Evolutionary conservation across 2,888 invertebrate species (phyloP).

Genomic region (Serripes groenlandicus): DNA sequence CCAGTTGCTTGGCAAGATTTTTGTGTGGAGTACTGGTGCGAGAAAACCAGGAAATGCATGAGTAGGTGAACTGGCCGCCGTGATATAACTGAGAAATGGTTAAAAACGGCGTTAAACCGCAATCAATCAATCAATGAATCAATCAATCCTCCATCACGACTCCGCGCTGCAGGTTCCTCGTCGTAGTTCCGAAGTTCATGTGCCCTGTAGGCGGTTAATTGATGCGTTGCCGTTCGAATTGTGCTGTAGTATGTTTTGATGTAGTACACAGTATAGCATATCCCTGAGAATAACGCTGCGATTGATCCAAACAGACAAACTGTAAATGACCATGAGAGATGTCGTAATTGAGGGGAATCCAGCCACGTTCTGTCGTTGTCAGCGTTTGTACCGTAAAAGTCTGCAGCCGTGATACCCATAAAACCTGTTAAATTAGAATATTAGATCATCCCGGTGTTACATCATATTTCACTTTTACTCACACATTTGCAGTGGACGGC

Average conservation of each 20-base stretch:
- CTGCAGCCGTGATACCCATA: conserved; percentile 17
- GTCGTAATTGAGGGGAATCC: conserved; percentile 44
- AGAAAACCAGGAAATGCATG: no score
- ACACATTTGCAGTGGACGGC: no score
- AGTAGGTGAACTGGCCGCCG: no score
- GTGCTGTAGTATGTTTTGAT: no score
- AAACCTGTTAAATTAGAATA: no score
- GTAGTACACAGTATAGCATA: conserved; percentile 52
- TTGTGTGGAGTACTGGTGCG: no score
- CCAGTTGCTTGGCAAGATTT: no score
- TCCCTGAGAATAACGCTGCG: conserved; percentile 31
- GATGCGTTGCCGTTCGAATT: conserved; percentile 31
- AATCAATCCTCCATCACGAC: background rate
- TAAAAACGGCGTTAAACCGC: no score
- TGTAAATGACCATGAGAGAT: conserved; percentile 64
- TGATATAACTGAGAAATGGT: no score
- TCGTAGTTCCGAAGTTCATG: conserved; percentile 55
- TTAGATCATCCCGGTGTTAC: no score
- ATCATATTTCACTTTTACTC: no score
- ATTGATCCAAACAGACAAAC: conserved; percentile 43
- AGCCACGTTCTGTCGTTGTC: conserved; percentile 58
- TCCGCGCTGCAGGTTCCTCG: background rate
- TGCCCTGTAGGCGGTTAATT: conserved; percentile 52
- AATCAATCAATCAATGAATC: no score
- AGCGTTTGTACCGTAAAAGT: conserved; percentile 58